These are phyloP conservation scores for Procambarus virginalis DNA, from an alignment of 1,140 invertebrate genomes.

Conservation along the genomic window DNA sequence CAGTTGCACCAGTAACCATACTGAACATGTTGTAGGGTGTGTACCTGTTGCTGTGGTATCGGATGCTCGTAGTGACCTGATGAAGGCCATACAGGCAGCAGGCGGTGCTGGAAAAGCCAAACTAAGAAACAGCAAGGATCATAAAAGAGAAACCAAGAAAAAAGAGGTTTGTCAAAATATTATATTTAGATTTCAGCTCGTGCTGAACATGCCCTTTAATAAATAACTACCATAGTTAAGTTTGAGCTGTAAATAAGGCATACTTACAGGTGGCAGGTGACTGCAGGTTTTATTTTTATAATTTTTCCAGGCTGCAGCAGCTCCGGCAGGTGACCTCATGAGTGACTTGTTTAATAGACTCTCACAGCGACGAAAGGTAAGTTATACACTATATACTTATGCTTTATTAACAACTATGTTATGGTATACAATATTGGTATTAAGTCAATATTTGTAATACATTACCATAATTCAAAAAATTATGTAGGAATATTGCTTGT, in stretches of 20 bases:
- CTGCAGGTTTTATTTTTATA: neutral
- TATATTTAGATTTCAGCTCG: neutral
- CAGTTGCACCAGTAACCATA: neutral
- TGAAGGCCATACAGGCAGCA: conserved; percentile 92
- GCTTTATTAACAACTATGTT: too few species aligned
- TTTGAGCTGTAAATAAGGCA: too few species aligned
- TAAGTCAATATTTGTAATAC: too few species aligned
- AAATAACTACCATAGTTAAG: too few species aligned
- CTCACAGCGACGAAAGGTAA: conserved; percentile 85
- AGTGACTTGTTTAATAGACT: conserved; percentile 91
- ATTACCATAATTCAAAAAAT: too few species aligned
- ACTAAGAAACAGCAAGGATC: conserved; percentile 79
- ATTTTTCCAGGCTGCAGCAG: conserved; percentile 54
- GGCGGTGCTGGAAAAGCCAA: conserved; percentile 87
- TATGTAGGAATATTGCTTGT: too few species aligned
- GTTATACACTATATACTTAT: neutral
- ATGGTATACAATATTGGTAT: too few species aligned
- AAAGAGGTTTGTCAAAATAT: conserved; percentile 72
- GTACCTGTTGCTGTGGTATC: conserved; percentile 54
- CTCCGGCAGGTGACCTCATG: conserved; percentile 86
- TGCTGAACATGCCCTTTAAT: too few species aligned
- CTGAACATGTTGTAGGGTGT: conserved; percentile 14
- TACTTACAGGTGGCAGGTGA: neutral
- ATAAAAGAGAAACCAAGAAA: conserved; percentile 77
- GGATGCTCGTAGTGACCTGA: conserved; percentile 85